These are phyloP conservation scores for Microcebus ravelobensis DNA, from an alignment of 2,113 vertebrate species.

Conservation along the genomic window DNA sequence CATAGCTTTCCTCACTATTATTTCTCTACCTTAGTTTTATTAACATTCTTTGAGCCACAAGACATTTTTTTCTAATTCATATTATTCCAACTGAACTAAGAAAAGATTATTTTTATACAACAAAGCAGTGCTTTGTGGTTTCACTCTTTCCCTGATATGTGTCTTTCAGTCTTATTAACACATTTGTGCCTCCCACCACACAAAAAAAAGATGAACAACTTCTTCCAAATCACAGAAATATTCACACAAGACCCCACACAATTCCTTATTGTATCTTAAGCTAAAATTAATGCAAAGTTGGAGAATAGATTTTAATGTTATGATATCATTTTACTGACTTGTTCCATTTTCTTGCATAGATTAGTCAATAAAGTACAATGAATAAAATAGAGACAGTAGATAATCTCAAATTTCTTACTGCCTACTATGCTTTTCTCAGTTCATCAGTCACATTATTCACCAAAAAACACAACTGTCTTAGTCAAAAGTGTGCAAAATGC, in stretches of 20 bases:
- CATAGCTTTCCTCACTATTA: conserved; percentile 49
- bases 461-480: background rate
- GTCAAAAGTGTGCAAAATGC: background rate
- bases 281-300: conserved; percentile 31
- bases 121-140: conserved; percentile 45
- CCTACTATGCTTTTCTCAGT: background rate
- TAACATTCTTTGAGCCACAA: conserved; percentile 30
- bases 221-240: conserved; percentile 47
- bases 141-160: conserved; percentile 14
- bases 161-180: conserved; percentile 15
- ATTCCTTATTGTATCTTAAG: background rate
- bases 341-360: conserved; percentile 10
- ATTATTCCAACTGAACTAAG: conserved; percentile 48
- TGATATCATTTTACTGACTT: background rate
- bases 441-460: background rate
- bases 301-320: conserved; percentile 24
- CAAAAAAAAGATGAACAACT: conserved; percentile 40
- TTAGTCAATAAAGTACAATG: conserved; percentile 27
- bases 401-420: background rate
- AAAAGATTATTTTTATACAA: conserved; percentile 56
- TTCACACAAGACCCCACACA: background rate
- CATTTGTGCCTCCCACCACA: background rate
- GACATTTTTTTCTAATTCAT: conserved; percentile 31
- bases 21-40: conserved; percentile 64
- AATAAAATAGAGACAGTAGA: background rate